Base-by-base conservation (phyloP, 2,888 invertebrate genomes). In the Drepanosiphum platanoidis region DNA sequence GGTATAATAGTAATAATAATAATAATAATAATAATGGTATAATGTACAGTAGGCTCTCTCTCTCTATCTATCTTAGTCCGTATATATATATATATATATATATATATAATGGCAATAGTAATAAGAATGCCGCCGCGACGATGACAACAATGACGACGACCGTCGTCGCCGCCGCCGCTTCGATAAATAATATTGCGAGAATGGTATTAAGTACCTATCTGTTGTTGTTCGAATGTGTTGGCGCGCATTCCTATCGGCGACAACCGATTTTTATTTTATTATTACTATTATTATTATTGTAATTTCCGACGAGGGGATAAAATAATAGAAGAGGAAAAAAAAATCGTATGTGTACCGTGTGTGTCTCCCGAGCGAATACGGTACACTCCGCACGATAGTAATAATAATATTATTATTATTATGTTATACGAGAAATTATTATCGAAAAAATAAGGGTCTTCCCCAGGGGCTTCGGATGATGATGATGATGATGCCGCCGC, bases 241-340 rank as follows among this genome's bases (percentile, higher is more conserved):
- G 9, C 3, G 9, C 3, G 27, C 27, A 30, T 64, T 64, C 13
- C n/a, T 3, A 30, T 27, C 13, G 11, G 11, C 30, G 64, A 3
- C 13, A 9, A 30, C 30, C 27, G 64, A 27, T 64, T 30, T 64
- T 64, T 27, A 27, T 64, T 30, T 11, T 30, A 61, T 27, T 64
- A 61, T 61, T 61, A 64, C 30, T 64, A 64, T 64, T 64, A 30
- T 64, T 61, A 61, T 61, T 61, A 61, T 27, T 61, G 27, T 61
- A 27, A 61, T 27, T 64, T 64, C 30, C 27, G n/a, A 13, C 27
- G 64, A 3, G 13, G 13, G 30, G 64, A 27, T 3, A n/a, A n/a
- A n/a, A n/a, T n/a, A n/a, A n/a, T n/a, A n/a, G 64, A 13, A 13
- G 3, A 52, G 22, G 22, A 52, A 3, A 52, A 52, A 52, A 52